Base-by-base conservation (phyloP, 2,797 vertebrate species). In the Alauda arvensis region DNA sequence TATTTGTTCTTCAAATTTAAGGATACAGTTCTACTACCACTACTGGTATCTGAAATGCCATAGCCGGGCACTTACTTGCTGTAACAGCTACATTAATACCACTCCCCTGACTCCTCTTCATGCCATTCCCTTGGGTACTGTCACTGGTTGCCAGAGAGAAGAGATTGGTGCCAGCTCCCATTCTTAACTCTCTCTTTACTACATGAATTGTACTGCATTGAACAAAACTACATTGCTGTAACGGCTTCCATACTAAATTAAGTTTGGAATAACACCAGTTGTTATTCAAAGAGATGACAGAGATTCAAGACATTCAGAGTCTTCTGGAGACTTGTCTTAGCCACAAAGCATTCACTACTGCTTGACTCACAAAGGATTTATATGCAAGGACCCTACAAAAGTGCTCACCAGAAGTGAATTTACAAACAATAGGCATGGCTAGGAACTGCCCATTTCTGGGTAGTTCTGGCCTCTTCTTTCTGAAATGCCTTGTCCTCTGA, bases 81-180 rank as follows among this genome's bases (percentile, higher is more conserved):
- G 0, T 42, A 88, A 51, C 60, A 82, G 29, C 48, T 56, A 52
- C 39, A 40, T 68, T 68, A 87, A 79, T 61, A n/a, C 28, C 78
- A n/a, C 25, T 48, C 14, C 14, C 17, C 18, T 53, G 42, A 61
- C 18, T 76, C 40, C 3, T 12, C 34, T 61, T 46, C 21, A 16
- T 61, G 29, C 33, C 1, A 0, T 34, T 76, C 9, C 20, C 29
- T 76, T 2, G 0, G 13, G 33, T 60, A 29, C 29, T 53, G 37
- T 40, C 29, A 21, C 25, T 83, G 29, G 17, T 60, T 60, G 29
- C 55, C 62, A 76, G 33, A 46, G 29, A 76, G 33, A 29, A 60
- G 24, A 53, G 20, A 53, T 13, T 67, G 63, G 29, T 34, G 55
- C 46, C 46, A 75, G 46, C 19, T 59, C 15, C 57, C 6, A 6